These are phyloP conservation scores for Gasterosteus aculeatus DNA, from an alignment of 2,113 vertebrate species.

Conservation along the genomic window DNA sequence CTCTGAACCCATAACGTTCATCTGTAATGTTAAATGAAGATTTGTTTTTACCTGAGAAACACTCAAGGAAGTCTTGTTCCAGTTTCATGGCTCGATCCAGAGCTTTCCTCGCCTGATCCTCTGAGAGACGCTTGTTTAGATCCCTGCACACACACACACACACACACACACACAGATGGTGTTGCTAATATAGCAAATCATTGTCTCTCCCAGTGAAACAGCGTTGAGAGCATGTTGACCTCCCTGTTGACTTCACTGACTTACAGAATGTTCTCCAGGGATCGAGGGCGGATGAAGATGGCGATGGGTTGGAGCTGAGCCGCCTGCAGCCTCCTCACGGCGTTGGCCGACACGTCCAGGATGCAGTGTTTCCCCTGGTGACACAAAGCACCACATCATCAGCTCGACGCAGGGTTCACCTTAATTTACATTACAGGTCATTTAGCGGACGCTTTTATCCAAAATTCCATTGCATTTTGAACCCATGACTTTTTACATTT, in stretches of 20 bases:
- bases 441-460: too few relatives aligned
- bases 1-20: neutral
- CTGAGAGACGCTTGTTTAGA: constrained; percentile 88
- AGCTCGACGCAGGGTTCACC: too few relatives aligned
- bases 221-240: neutral
- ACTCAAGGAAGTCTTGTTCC: constrained; percentile 91
- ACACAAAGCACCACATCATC: neutral
- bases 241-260: constrained; percentile 30
- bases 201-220: too few relatives aligned
- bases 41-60: constrained; percentile 84
- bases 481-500: too few relatives aligned
- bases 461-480: too few relatives aligned
- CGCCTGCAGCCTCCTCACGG: constrained; percentile 75
- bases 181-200: too few relatives aligned
- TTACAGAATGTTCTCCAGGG: constrained; percentile 91
- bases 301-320: constrained; percentile 90
- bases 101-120: constrained; percentile 89
- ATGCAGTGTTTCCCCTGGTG: constrained; percentile 75
- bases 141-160: constrained; percentile 74
- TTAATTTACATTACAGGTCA: too few relatives aligned
- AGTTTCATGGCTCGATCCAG: constrained; percentile 88
- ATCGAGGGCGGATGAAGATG: constrained; percentile 89
- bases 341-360: constrained; percentile 75
- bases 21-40: neutral
- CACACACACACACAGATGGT: constrained; percentile 17